Base-by-base conservation (phyloP, 2,797 vertebrate species). In the Girardinus metallicus region DNA sequence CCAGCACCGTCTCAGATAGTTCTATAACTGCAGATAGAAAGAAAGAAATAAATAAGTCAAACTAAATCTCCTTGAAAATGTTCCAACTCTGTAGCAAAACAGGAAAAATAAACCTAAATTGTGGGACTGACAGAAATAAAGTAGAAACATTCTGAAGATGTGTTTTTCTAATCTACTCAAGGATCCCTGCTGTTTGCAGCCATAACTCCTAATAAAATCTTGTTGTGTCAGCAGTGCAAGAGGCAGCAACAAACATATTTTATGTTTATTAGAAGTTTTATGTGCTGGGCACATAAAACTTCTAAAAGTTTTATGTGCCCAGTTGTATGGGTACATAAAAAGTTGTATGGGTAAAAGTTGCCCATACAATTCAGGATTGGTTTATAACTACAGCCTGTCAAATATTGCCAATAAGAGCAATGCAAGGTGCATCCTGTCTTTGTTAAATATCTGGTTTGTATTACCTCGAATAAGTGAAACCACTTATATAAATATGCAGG, bases 221-320 rank as follows among this genome's bases (percentile, higher is more conserved):
- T 85, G 90, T 87, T 74, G 64, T 46, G 3, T 92, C 90, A 93
- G 89, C 92, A 83, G 9, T 76, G 18, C 76, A 31, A 60, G 76
- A 85, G 51, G 66, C 86, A 77, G 87, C 86, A 89, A 46, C 53
- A 78, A 29, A 55, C 72, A 78, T 29, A 49, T 80, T 80, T 76
- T 41, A 70, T 76, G 75, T 85, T 83, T 80, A 83, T 83, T 75
- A 46, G 31, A n/a, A 47, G 34, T 31, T 72, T 64, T 62, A 34
- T 78, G 74, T 68, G 55, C 36, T 36, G 41, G 47, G 51, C 51
- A 75, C n/a, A n/a, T n/a, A n/a, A n/a, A n/a, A n/a, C n/a, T n/a
- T n/a, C n/a, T n/a, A n/a, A n/a, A n/a, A n/a, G n/a, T n/a, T n/a
- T n/a, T n/a, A n/a, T n/a, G n/a, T n/a, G n/a, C n/a, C n/a, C n/a